These are phyloP conservation scores for Gadopsis bispinosus DNA, from an alignment of 2,797 vertebrate genomes.

Conservation along the genomic window DNA sequence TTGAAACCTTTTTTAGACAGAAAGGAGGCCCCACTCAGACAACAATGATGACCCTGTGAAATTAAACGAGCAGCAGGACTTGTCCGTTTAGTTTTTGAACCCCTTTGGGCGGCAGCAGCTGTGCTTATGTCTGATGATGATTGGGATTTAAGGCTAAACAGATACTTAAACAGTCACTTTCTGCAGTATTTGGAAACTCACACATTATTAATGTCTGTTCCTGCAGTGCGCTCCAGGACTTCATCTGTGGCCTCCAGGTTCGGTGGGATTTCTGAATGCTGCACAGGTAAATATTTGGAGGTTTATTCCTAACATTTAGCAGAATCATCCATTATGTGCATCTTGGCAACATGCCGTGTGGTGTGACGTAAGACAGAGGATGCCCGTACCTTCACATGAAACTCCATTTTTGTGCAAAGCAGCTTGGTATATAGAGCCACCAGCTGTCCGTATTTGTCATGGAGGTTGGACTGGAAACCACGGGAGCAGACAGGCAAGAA, in stretches of 20 bases:
- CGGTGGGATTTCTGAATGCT: constrained; percentile 93
- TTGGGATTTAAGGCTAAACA: not conserved
- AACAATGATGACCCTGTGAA: constrained; percentile 25
- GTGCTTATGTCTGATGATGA: not conserved
- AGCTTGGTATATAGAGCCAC: constrained; percentile 90
- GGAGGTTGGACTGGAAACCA: constrained; percentile 87
- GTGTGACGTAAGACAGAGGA: not conserved
- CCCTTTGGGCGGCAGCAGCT: not conserved
- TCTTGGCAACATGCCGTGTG: not conserved
- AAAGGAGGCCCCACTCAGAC: constrained; percentile 25
- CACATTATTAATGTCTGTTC: constrained; percentile 96
- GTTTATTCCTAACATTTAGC: not conserved
- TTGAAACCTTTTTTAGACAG: constrained; percentile 64
- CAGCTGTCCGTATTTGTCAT: constrained; percentile 93
- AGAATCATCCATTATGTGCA: not conserved
- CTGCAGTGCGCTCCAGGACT: constrained; percentile 91
- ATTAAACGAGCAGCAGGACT: constrained; percentile 19
- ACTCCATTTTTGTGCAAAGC: constrained; percentile 94
- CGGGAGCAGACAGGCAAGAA: constrained; percentile 6
- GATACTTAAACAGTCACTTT: not conserved
- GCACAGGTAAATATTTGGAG: constrained; percentile 29
- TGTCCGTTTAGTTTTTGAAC: constrained; percentile 13
- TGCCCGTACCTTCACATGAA: constrained; percentile 90
- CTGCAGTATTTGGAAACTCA: constrained; percentile 80
- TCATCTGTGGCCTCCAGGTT: constrained; percentile 93